phyloP scores from a whole-genome alignment of 2,888 invertebrate species.

The Dorcus hopei region DNA sequence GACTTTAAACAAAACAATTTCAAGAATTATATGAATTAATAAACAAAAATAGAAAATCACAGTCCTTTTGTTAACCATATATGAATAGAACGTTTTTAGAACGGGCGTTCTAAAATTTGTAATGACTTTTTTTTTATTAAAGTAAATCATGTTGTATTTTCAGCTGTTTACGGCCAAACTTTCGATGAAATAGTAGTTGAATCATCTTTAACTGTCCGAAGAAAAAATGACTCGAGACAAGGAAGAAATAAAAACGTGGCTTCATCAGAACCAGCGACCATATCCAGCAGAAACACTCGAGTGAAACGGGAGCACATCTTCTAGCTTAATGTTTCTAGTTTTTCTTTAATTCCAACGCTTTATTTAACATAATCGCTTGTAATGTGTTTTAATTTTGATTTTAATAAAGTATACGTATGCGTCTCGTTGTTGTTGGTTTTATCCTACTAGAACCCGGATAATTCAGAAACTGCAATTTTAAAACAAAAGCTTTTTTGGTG shows the following conservation, averaged over 20 bases:
- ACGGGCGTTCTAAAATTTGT: no score
- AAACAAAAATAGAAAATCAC: no score
- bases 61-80: not conserved
- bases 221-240: slow-evolving; percentile 34
- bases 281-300: not conserved
- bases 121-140: no score
- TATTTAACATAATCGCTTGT: no score
- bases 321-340: not conserved
- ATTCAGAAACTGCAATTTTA: not conserved
- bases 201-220: slow-evolving; percentile 50
- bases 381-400: no score
- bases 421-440: no score
- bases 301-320: not conserved
- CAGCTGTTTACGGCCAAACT: slow-evolving; percentile 40
- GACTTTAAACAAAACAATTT: no score
- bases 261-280: not conserved
- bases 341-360: not conserved
- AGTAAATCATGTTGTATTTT: slow-evolving; percentile 13
- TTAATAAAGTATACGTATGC: no score
- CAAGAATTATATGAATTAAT: no score
- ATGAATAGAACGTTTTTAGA: not conserved
- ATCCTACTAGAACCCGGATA: no score
- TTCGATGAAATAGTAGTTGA: slow-evolving; percentile 54
- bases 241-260: slow-evolving; percentile 7
- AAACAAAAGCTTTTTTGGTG: not conserved